phyloP scores from a whole-genome alignment of 2,797 vertebrate species.

The Apogon hyalosoma region DNA sequence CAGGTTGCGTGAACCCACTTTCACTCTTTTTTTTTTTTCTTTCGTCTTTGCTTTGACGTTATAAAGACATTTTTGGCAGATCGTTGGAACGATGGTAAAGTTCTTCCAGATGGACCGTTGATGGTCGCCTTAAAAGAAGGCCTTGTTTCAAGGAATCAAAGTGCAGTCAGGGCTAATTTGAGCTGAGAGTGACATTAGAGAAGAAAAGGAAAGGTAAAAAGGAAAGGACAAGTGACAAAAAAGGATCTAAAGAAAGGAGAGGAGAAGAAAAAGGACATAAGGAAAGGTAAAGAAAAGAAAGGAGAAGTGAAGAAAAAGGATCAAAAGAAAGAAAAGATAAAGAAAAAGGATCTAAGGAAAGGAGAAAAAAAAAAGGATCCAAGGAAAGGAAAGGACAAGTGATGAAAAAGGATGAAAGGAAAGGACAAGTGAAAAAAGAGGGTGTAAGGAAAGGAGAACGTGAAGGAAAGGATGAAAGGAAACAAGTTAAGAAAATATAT shows the following conservation, averaged over 20 bases:
- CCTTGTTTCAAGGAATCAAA: constrained; percentile 73
- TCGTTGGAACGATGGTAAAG: constrained; percentile 70
- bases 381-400: too few relatives aligned
- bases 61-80: constrained; percentile 65
- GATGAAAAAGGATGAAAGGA: too few relatives aligned
- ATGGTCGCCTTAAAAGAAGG: constrained; percentile 64
- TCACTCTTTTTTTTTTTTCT: constrained; percentile 14
- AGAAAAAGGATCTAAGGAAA: too few relatives aligned
- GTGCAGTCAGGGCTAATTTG: constrained; percentile 62
- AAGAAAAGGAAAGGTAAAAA: constrained; percentile 29
- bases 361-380: too few relatives aligned
- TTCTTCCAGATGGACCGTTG: constrained; percentile 78
- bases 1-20: constrained; percentile 43
- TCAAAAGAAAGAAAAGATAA: too few relatives aligned
- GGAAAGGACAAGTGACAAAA: constrained; percentile 14
- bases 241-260: not conserved
- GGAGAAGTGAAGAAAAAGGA: too few relatives aligned
- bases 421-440: too few relatives aligned
- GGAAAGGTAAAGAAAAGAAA: too few relatives aligned
- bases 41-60: constrained; percentile 50
- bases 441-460: too few relatives aligned
- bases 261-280: not conserved
- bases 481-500: not conserved
- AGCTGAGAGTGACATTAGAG: constrained; percentile 47
- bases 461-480: too few relatives aligned